These are phyloP conservation scores for Pterois miles DNA, from an alignment of 2,797 vertebrate genomes.

Conservation along the genomic window DNA sequence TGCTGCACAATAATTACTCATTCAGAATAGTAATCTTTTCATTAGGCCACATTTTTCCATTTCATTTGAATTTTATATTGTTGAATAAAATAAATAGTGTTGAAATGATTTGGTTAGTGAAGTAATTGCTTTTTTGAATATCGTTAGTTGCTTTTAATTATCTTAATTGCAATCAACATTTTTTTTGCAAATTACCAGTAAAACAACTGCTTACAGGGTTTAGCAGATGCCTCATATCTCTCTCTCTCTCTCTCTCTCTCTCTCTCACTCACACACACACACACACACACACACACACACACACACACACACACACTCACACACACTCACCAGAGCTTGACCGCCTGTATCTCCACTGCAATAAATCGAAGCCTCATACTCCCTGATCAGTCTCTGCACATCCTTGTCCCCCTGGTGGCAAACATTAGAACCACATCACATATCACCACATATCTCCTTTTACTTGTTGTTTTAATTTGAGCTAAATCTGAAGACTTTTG, in stretches of 20 bases:
- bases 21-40: neutral
- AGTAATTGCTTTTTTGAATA: neutral
- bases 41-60: neutral
- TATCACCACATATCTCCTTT: neutral
- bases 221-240: neutral
- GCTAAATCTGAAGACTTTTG: neutral
- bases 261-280: neutral
- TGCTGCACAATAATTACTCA: neutral
- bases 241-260: neutral
- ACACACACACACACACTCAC: neutral
- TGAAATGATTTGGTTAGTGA: neutral
- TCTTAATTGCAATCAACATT: neutral
- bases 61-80: neutral
- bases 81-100: neutral
- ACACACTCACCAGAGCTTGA: neutral
- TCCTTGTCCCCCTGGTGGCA: slow-evolving; percentile 72
- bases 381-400: slow-evolving; percentile 31
- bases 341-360: slow-evolving; percentile 8
- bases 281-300: neutral
- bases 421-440: slow-evolving; percentile 32
- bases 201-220: neutral
- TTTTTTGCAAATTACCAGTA: neutral
- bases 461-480: neutral
- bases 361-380: slow-evolving; percentile 6
- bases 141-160: neutral